Evolutionary conservation across 2,888 invertebrate genomes (phyloP), one percentile per base, ranked within the genome.

Genomic region (Drosophila eohydei): DNA sequence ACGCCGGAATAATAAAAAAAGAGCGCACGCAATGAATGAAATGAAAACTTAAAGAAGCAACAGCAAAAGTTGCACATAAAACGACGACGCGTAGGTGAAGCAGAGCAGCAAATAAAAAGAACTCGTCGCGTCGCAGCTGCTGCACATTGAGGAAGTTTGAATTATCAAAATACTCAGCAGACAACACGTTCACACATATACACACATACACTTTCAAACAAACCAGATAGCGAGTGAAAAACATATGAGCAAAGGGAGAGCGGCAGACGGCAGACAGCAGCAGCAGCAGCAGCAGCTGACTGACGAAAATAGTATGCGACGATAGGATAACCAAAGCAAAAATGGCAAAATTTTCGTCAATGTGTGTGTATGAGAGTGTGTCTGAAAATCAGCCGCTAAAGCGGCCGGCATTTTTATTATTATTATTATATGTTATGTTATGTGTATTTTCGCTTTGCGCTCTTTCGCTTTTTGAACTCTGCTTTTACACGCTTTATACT

Each of bases 341-440:
- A 77, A 74, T 75, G 67, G 72, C 72, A 74, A 83, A 77, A 59
- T 68, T 67, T 72, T 72, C 62, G 57, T 71, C 58, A 55, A 51
- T 60, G 59, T 74, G 59, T 66, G 54, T 60, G 44, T 59, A 54
- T 54, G 40, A 56, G 66, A 67, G 50, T 26, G 40, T 57, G 65
- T 28, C 65, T 79, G 79, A 73, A 83, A 88, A 84, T 80, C 84
- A 88, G 88, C 83, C 86, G 88, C 87, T 83, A 65, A 80, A 73
- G 88, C 86, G 81, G 81, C 88, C 84, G 84, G 84, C 84, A 83
- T 84, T 84, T 84, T 84, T 84, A 84, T 84, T 84, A 84, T 78
- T 78, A 81, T 88, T 84, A 77, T 77, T 81, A 81, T 77, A 61
- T 75, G 74, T 84, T 81, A 81, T 84, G 80, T 77, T 79, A 78